Evolutionary conservation across 2,797 vertebrate species (phyloP).

Genomic region (Oreochromis grahami): DNA sequence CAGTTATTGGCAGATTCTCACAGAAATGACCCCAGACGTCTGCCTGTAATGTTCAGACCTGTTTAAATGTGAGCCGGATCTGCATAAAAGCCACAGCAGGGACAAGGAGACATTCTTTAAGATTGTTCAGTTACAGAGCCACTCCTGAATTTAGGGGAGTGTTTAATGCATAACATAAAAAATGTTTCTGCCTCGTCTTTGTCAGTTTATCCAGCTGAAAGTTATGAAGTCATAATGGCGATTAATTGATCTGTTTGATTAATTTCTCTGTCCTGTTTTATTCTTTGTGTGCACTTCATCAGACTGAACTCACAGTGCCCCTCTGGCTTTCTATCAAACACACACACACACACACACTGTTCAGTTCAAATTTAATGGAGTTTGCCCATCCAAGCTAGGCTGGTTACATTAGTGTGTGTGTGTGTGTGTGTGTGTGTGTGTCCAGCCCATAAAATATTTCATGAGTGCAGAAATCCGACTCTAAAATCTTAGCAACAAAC

Average conservation of each 20-base stretch:
- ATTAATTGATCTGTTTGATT: neutral
- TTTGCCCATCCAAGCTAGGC: neutral
- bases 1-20: neutral
- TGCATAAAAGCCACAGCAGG: neutral
- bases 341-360: neutral
- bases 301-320: slow-evolving; percentile 8
- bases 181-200: neutral
- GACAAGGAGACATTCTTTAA: neutral
- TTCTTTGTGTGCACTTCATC: neutral
- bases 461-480: neutral
- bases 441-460: neutral
- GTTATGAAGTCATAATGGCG: neutral
- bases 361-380: neutral
- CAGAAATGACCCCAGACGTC: neutral
- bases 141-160: neutral
- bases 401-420: neutral
- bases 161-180: neutral
- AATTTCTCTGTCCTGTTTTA: neutral
- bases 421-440: neutral
- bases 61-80: neutral
- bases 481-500: slow-evolving; percentile 2
- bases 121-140: neutral
- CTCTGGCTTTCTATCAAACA: slow-evolving; percentile 1
- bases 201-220: neutral
- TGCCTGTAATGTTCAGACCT: neutral